Conservation (phyloP, 2,888 invertebrate species). For the Macrophya annulata region DNA sequence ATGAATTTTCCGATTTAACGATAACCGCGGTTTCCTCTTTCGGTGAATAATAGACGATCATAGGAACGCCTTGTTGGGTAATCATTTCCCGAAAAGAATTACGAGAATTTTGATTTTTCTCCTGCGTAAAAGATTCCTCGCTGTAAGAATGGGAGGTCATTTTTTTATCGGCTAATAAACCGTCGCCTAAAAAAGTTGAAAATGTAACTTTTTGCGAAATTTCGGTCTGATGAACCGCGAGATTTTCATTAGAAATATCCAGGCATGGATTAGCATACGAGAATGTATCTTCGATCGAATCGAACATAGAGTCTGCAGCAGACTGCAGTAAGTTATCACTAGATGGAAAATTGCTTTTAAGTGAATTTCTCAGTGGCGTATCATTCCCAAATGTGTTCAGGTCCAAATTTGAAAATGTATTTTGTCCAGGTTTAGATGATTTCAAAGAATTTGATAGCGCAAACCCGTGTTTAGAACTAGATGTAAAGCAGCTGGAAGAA, state of each 20-base stretch:
- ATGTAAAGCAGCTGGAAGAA: conserved; percentile 61
- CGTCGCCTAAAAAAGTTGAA: conserved; percentile 35
- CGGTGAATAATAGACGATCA: conserved; percentile 63
- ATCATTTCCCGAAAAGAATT: conserved; percentile 60
- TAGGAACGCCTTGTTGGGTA: conserved; percentile 57
- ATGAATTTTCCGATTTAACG: background rate
- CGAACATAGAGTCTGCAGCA: conserved; percentile 1
- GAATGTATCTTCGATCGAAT: conserved; percentile 37
- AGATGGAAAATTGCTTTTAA: conserved; percentile 11
- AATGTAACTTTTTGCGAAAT: conserved; percentile 38
- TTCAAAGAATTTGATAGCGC: conserved; percentile 66
- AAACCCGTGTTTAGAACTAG: conserved; percentile 65
- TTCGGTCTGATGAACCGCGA: conserved; percentile 1
- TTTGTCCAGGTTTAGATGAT: conserved; percentile 19
- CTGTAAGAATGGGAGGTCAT: background rate
- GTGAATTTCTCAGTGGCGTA: background rate
- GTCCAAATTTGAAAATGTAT: conserved; percentile 7
- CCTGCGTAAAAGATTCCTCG: conserved; percentile 63
- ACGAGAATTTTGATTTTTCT: conserved; percentile 69
- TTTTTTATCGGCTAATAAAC: background rate
- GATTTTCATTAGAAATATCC: conserved; percentile 40
- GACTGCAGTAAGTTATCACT: conserved; percentile 49
- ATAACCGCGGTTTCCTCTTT: conserved; percentile 52
- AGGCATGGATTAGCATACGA: conserved; percentile 53
- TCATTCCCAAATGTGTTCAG: conserved; percentile 25